A percentile compares a stretch with the other conserved stretches of the same genome.
Conservation (phyloP, 2,888 invertebrate species). For the Nipponacmea schrenckii region DNA sequence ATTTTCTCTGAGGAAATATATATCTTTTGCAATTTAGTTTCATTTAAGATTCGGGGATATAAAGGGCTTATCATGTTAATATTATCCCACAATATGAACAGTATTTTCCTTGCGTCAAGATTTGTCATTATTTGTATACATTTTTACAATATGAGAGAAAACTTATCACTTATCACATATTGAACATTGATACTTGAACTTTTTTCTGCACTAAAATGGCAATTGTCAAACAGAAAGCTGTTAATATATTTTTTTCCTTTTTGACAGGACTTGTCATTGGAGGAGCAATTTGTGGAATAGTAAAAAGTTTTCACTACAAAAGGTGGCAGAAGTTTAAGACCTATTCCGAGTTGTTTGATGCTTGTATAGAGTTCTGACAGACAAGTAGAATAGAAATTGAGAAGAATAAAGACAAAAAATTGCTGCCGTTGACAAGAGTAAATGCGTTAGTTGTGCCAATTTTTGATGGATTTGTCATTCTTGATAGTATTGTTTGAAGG, state of each 20-base stretch:
- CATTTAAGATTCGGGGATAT: too few species aligned
- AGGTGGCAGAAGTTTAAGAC: background rate
- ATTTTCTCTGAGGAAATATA: too few species aligned
- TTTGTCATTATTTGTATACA: too few species aligned
- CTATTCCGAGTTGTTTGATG: constrained; percentile 4
- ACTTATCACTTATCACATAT: too few species aligned
- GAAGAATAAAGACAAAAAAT: background rate
- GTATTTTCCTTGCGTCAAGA: too few species aligned
- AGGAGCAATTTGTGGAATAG: constrained; percentile 5
- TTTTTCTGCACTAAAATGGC: constrained; percentile 26
- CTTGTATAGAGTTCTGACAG: background rate
- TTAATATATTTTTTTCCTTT: constrained; percentile 28
- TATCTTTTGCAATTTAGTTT: too few species aligned
- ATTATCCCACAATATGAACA: too few species aligned
- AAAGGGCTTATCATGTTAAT: too few species aligned
- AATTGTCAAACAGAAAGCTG: constrained; percentile 30
- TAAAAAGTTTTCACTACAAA: constrained; percentile 6
- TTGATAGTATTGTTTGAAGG: background rate
- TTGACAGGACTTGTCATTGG: constrained; percentile 25
- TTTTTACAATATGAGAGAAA: too few species aligned
- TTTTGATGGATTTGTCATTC: constrained; percentile 7
- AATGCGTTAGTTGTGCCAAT: background rate
- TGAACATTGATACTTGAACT: too few species aligned
- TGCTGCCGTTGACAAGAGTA: constrained; percentile 1
- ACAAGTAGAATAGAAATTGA: background rate